Conservation (phyloP, 2,113 vertebrate species). For the Lophius piscatorius region DNA sequence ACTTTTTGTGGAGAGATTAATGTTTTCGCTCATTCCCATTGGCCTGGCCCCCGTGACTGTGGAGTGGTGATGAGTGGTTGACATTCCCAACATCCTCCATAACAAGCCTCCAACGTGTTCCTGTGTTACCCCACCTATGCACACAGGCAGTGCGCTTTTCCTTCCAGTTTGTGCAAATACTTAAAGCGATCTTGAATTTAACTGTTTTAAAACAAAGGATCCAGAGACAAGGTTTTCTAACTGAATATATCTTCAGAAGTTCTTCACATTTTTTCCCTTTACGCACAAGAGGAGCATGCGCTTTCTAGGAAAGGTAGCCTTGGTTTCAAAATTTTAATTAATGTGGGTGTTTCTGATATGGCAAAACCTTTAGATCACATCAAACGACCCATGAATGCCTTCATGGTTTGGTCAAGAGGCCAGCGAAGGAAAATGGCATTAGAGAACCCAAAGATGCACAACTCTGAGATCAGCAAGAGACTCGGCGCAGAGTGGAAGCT, state of each 20-base stretch:
- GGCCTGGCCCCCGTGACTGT: conserved; percentile 77
- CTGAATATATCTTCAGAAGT: neutral
- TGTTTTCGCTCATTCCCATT: conserved; percentile 61
- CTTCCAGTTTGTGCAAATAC: conserved; percentile 23
- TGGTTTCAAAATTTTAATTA: conserved; percentile 10
- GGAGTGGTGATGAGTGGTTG: conserved; percentile 84
- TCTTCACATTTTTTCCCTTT: conserved; percentile 32
- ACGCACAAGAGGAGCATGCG: conserved; percentile 44
- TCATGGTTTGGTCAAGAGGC: conserved; percentile 98
- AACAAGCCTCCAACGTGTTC: conserved; percentile 85
- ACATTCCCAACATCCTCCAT: conserved; percentile 78
- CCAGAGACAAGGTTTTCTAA: neutral
- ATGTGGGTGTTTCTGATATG: conserved; percentile 74
- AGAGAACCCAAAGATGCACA: conserved; percentile 99
- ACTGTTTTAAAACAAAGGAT: conserved; percentile 11
- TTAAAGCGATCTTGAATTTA: too few relatives aligned
- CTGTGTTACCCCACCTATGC: conserved; percentile 74
- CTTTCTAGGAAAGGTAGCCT: conserved; percentile 26
- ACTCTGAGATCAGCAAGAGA: conserved; percentile 97
- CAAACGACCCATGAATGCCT: conserved; percentile 98
- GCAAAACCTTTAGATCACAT: conserved; percentile 95
- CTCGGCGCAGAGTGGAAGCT: conserved; percentile 95
- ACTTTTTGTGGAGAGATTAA: conserved; percentile 65
- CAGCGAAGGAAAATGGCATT: conserved; percentile 95
- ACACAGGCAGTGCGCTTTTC: conserved; percentile 45